These are phyloP conservation scores for Sphaeramia orbicularis DNA, from an alignment of 2,797 vertebrate species.

Conservation along the genomic window DNA sequence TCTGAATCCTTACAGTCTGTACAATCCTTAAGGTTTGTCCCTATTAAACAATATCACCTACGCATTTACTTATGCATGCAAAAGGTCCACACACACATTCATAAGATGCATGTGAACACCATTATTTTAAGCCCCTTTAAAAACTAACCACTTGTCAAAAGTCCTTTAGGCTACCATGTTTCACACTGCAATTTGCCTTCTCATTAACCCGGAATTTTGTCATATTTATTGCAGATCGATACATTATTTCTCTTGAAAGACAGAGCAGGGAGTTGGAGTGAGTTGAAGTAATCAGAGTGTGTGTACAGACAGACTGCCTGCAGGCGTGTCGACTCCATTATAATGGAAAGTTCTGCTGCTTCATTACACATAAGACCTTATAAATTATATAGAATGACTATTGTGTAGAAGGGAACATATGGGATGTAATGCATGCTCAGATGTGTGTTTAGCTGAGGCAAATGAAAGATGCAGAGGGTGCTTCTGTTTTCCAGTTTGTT, in stretches of 20 bases:
- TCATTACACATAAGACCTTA: conserved; percentile 59
- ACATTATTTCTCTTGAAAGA: conserved; percentile 50
- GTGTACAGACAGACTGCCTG: conserved; percentile 38
- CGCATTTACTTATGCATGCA: no score
- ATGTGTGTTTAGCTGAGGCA: conserved; percentile 40
- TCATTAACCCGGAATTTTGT: conserved; percentile 44
- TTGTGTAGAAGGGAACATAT: conserved; percentile 47
- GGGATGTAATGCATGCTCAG: conserved; percentile 39
- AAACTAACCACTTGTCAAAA: no score
- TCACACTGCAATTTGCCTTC: conserved; percentile 16
- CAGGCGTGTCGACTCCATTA: conserved; percentile 45
- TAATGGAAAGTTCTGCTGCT: conserved; percentile 45
- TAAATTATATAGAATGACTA: conserved; percentile 38
- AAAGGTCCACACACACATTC: no score
- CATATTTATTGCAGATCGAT: conserved; percentile 45
- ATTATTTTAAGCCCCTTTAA: no score
- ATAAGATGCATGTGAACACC: no score
- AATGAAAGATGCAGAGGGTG: conserved; percentile 29
- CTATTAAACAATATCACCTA: no score
- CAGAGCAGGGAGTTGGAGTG: conserved; percentile 15
- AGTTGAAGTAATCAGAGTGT: conserved; percentile 30
- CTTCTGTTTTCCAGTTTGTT: conserved; percentile 28
- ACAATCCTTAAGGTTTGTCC: no score
- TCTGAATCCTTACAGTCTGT: no score
- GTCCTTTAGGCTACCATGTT: conserved; percentile 10